phyloP scores from a whole-genome alignment of 2,113 vertebrate genomes.

The Grallaria varia region DNA sequence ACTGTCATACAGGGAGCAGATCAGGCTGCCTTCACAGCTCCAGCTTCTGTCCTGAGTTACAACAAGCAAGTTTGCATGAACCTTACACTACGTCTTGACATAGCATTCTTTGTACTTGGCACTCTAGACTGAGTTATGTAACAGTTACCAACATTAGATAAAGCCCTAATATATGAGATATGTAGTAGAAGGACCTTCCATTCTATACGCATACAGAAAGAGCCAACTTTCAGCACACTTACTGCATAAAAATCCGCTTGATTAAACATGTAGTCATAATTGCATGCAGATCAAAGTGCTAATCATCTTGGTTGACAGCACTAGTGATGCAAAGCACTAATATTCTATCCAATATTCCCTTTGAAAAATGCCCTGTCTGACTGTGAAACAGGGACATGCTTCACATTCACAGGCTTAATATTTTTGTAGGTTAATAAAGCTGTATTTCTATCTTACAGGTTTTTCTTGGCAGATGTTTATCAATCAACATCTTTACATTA shows the following conservation, averaged over 20 bases:
- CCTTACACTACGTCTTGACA: background rate
- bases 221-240: background rate
- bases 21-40: background rate
- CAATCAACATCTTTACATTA: constrained; percentile 5
- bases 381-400: background rate
- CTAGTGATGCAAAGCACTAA: constrained; percentile 22
- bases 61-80: background rate
- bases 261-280: constrained; percentile 43
- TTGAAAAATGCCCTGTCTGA: constrained; percentile 22
- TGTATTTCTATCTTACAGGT: background rate
- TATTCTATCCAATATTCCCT: constrained; percentile 9
- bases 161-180: background rate
- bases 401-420: background rate
- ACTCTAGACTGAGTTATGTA: background rate
- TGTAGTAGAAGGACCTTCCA: background rate
- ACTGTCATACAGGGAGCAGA: background rate
- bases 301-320: constrained; percentile 43
- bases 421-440: background rate
- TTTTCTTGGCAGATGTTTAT: constrained; percentile 11
- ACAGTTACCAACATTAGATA: background rate
- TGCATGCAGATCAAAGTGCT: constrained; percentile 52
- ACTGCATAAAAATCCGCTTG: constrained; percentile 12
- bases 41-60: background rate
- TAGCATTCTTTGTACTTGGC: background rate
- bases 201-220: background rate